These are phyloP conservation scores for Phenganax marumi DNA, from an alignment of 92 coral and sea anemone genomes.

Conservation along the genomic window DNA sequence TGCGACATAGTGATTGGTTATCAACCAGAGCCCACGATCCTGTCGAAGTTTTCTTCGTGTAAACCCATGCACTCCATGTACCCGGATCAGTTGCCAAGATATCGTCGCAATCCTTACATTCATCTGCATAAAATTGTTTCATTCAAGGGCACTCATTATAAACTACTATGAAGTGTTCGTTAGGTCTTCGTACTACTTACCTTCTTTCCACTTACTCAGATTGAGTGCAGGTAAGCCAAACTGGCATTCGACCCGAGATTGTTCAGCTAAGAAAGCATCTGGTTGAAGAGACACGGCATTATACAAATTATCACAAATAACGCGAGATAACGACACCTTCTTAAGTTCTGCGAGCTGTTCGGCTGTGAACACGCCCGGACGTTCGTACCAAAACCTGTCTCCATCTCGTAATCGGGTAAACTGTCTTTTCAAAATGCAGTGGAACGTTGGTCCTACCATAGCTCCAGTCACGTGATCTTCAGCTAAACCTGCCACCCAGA, in stretches of 20 bases:
- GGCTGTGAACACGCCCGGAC: conserved; percentile 62
- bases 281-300: conserved; percentile 80
- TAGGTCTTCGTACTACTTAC: not conserved
- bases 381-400: conserved; percentile 92
- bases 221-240: conserved; percentile 64
- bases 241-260: conserved; percentile 59
- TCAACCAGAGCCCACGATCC: conserved; percentile 89
- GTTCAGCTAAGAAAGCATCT: conserved; percentile 74
- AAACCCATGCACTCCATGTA: conserved; percentile 74
- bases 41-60: conserved; percentile 73
- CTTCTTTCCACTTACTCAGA: conserved; percentile 73
- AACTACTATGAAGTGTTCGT: not conserved
- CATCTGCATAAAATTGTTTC: not conserved
- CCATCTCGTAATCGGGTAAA: conserved; percentile 88
- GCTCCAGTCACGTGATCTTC: conserved; percentile 86
- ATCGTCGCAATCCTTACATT: not conserved
- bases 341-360: conserved; percentile 75
- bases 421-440: conserved; percentile 76
- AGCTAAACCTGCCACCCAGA: conserved; percentile 89
- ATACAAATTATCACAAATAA: conserved; percentile 81
- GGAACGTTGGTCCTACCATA: conserved; percentile 89
- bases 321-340: conserved; percentile 77
- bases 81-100: conserved; percentile 22
- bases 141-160: not conserved
- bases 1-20: conserved; percentile 61